Evolutionary conservation across 2,888 invertebrate genomes (phyloP).

Genomic region (Ophion ventricosus): DNA sequence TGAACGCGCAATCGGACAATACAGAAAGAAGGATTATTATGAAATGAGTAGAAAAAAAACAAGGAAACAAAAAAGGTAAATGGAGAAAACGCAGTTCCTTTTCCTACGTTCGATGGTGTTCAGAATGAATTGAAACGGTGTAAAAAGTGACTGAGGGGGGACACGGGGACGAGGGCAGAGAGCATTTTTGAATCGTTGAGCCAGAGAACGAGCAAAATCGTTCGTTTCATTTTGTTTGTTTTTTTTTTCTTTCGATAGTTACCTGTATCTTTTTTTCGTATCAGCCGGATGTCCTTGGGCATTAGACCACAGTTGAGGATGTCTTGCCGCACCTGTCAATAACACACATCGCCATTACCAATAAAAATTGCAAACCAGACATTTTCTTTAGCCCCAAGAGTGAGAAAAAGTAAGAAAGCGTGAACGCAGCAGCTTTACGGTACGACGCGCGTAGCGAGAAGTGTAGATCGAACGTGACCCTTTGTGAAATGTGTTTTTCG

Average conservation of each 20-base stretch:
- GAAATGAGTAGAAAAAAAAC: slow-evolving; percentile 14
- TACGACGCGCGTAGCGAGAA: not conserved
- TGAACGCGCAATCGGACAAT: slow-evolving; percentile 37
- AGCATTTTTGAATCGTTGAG: slow-evolving; percentile 32
- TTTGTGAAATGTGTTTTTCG: too few relatives aligned
- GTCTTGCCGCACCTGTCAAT: slow-evolving; percentile 89
- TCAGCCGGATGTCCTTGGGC: slow-evolving; percentile 92
- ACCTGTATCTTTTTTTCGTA: slow-evolving; percentile 94
- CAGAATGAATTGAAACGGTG: slow-evolving; percentile 25
- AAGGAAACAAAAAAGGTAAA: slow-evolving; percentile 3
- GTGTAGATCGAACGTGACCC: not conserved
- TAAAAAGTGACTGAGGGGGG: slow-evolving; percentile 23
- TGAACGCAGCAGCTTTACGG: not conserved
- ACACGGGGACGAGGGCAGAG: slow-evolving; percentile 9
- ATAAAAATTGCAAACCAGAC: slow-evolving; percentile 53
- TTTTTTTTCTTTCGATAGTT: slow-evolving; percentile 79
- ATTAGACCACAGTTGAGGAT: slow-evolving; percentile 90
- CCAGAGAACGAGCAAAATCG: slow-evolving; percentile 7
- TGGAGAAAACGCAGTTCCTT: slow-evolving; percentile 31
- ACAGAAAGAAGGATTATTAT: slow-evolving; percentile 8
- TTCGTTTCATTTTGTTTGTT: slow-evolving; percentile 32
- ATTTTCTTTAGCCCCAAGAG: slow-evolving; percentile 12
- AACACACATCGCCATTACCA: slow-evolving; percentile 77
- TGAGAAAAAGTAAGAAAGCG: not conserved
- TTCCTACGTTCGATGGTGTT: slow-evolving; percentile 17